These are phyloP conservation scores for Silurus meridionalis DNA, from an alignment of 2,113 vertebrate genomes.

Conservation along the genomic window DNA sequence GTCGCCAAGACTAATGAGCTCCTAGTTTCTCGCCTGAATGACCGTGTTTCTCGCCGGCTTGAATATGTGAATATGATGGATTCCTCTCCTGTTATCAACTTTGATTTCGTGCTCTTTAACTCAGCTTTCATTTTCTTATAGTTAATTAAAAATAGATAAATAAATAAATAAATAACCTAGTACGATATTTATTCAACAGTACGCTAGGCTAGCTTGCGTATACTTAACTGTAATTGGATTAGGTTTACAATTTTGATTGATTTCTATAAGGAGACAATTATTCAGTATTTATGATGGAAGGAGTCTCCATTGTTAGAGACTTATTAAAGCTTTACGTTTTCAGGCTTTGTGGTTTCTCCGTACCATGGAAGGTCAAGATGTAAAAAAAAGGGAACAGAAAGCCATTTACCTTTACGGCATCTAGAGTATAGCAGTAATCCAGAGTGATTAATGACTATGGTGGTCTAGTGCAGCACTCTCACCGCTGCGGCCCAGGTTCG, in stretches of 20 bases:
- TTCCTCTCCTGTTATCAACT: background rate
- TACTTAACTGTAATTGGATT: background rate
- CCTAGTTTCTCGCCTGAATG: conserved; percentile 11
- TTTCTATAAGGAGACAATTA: background rate
- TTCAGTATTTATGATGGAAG: background rate
- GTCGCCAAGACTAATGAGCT: conserved; percentile 22
- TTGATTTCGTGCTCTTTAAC: background rate
- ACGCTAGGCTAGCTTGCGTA: background rate
- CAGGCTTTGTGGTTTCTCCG: background rate
- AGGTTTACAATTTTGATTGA: background rate
- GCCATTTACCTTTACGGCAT: no score
- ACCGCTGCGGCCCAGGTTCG: no score
- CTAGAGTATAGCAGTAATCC: no score
- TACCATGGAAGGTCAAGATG: background rate
- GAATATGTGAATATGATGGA: conserved; percentile 8
- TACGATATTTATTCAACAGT: background rate
- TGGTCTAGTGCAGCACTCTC: no score
- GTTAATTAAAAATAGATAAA: background rate
- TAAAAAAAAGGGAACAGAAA: no score
- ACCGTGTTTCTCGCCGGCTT: background rate
- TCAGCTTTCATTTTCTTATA: background rate
- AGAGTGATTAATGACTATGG: no score
- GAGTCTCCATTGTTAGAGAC: background rate
- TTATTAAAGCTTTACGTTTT: background rate
- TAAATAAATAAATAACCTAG: no score